These are phyloP conservation scores for Cactoblastis cactorum DNA, from an alignment of 2,888 invertebrate species.

Conservation along the genomic window DNA sequence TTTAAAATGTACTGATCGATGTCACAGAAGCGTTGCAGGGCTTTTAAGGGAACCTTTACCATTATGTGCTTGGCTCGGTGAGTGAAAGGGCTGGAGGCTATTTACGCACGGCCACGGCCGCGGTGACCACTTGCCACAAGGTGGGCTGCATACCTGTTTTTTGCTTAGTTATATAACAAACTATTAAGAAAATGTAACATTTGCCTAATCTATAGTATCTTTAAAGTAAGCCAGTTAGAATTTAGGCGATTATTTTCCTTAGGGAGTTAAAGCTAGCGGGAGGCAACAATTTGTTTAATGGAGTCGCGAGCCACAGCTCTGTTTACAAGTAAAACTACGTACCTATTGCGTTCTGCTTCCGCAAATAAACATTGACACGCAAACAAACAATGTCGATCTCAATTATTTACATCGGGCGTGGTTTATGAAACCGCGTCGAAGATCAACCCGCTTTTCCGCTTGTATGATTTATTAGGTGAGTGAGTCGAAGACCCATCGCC, in stretches of 20 bases:
- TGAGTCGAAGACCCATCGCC: no score
- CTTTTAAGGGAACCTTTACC: no score
- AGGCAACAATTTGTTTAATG: constrained; percentile 1
- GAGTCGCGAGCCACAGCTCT: background rate
- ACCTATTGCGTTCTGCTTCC: background rate
- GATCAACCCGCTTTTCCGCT: background rate
- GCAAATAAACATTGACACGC: constrained; percentile 8
- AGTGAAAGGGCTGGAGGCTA: no score
- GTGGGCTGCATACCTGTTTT: no score
- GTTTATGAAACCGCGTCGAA: background rate
- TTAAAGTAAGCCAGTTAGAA: background rate
- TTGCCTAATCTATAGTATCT: no score
- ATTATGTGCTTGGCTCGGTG: no score
- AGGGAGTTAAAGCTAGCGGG: background rate
- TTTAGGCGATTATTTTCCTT: background rate
- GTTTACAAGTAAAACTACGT: constrained; percentile 11
- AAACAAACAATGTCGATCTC: constrained; percentile 8
- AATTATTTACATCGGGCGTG: constrained; percentile 1
- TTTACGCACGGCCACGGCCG: no score
- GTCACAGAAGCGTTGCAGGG: no score
- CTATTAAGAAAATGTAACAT: no score
- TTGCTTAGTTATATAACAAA: no score
- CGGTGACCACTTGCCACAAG: no score
- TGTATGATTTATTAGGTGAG: background rate
- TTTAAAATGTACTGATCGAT: no score